Conservation (phyloP, 2,888 invertebrate genomes). For the Altica lythri region DNA sequence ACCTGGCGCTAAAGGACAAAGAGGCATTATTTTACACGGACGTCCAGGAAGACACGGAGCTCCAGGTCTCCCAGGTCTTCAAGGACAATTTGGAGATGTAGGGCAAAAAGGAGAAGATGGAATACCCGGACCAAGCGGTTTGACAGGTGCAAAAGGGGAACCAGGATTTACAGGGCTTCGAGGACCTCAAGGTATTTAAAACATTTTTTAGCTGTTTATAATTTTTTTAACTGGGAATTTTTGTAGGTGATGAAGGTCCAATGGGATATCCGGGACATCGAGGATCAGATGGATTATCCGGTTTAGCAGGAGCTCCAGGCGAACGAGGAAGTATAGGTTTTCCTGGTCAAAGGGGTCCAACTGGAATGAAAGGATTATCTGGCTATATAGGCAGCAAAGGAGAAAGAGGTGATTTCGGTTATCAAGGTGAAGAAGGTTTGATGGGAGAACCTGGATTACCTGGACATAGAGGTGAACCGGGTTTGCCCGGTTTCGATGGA, state of each 20-base stretch:
- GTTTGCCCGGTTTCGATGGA: slow-evolving; percentile 53
- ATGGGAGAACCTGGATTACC: slow-evolving; percentile 47
- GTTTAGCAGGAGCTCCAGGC: slow-evolving; percentile 62
- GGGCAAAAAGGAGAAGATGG: slow-evolving; percentile 53
- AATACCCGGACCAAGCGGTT: slow-evolving; percentile 47
- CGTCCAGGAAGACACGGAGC: slow-evolving; percentile 51
- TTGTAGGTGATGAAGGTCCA: slow-evolving; percentile 51
- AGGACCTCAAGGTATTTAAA: slow-evolving; percentile 44
- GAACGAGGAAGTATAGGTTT: slow-evolving; percentile 54
- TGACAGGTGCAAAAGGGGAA: slow-evolving; percentile 50
- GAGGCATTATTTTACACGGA: slow-evolving; percentile 49
- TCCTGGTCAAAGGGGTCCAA: slow-evolving; percentile 53
- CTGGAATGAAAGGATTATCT: slow-evolving; percentile 45
- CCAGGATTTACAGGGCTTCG: slow-evolving; percentile 46
- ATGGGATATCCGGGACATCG: slow-evolving; percentile 54
- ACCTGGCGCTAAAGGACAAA: slow-evolving; percentile 50
- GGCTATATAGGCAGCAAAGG: slow-evolving; percentile 42
- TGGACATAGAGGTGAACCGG: slow-evolving; percentile 55
- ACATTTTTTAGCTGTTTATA: neutral
- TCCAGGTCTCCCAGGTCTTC: slow-evolving; percentile 44
- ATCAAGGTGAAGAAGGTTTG: slow-evolving; percentile 38
- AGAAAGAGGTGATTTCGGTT: slow-evolving; percentile 60
- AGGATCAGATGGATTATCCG: slow-evolving; percentile 54
- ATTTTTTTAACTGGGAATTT: neutral
- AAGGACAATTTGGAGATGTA: slow-evolving; percentile 51